Conservation (phyloP, 2,797 vertebrate species). For the Triplophysa bombifrons region DNA sequence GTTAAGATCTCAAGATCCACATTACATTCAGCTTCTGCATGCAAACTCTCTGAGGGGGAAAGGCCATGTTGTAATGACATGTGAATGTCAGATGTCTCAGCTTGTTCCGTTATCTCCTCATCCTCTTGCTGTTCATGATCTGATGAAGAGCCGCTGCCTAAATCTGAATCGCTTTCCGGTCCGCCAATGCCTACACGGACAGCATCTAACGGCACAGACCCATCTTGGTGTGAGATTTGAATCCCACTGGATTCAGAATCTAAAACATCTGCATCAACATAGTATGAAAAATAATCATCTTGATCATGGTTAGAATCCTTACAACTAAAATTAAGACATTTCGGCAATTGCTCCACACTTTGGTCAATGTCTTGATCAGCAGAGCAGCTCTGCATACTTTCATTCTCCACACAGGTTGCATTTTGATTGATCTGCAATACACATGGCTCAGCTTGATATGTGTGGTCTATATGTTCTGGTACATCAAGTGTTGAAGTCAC, state of each 20-base stretch:
- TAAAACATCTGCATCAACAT: constrained; percentile 64
- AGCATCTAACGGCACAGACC: constrained; percentile 59
- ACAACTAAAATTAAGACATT: constrained; percentile 57
- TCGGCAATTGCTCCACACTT: constrained; percentile 2
- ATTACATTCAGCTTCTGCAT: constrained; percentile 51
- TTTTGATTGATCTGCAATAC: constrained; percentile 41
- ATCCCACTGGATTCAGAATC: constrained; percentile 74
- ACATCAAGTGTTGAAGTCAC: constrained; percentile 17
- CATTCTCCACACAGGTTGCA: constrained; percentile 23
- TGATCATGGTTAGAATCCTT: constrained; percentile 68
- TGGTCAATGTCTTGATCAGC: constrained; percentile 56
- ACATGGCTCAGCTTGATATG: constrained; percentile 39
- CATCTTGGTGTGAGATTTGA: constrained; percentile 68
- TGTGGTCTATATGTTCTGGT: constrained; percentile 41
- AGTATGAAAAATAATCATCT: constrained; percentile 61
- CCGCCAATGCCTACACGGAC: constrained; percentile 61
- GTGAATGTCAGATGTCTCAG: constrained; percentile 29
- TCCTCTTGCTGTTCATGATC: constrained; percentile 63
- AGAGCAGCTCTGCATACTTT: constrained; percentile 43
- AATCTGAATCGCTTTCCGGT: constrained; percentile 68
- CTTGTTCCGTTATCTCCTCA: constrained; percentile 51
- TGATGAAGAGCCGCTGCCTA: constrained; percentile 72
- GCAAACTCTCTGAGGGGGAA: constrained; percentile 63
- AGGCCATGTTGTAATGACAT: constrained; percentile 32
- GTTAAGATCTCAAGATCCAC: constrained; percentile 26